Evolutionary conservation across 2,888 invertebrate species (phyloP).

Genomic region (Silvanus unidentatus): DNA sequence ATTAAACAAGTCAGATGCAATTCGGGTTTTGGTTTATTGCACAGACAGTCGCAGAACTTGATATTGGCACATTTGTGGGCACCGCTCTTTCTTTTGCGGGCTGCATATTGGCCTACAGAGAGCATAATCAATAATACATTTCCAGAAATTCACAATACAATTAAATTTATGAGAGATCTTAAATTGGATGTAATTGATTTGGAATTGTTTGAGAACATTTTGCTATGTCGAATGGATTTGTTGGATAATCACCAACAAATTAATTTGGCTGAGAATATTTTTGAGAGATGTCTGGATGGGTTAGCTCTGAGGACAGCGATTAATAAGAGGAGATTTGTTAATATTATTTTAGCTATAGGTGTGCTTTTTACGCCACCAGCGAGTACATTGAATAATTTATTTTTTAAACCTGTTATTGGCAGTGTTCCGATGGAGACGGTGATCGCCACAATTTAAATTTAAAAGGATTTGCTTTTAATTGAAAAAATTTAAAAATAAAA

Average conservation of each 20-base stretch:
- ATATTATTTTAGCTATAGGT: conserved; percentile 33
- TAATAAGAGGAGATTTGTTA: conserved; percentile 28
- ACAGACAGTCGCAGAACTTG: conserved; percentile 49
- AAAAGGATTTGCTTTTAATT: neutral
- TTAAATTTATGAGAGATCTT: conserved; percentile 26
- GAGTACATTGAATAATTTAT: conserved; percentile 29
- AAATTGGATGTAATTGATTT: conserved; percentile 31
- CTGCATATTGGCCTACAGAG: conserved; percentile 54
- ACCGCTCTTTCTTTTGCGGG: conserved; percentile 53
- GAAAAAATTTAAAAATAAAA: neutral
- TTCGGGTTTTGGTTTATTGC: conserved; percentile 49
- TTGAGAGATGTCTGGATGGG: conserved; percentile 24
- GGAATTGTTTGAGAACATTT: conserved; percentile 37
- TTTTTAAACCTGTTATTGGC: conserved; percentile 45
- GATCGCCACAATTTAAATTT: conserved; percentile 41
- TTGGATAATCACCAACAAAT: conserved; percentile 31
- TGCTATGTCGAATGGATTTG: conserved; percentile 39
- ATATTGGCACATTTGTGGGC: conserved; percentile 56
- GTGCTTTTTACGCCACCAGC: conserved; percentile 36
- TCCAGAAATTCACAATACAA: conserved; percentile 25
- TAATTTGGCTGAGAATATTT: conserved; percentile 19
- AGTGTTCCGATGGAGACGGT: conserved; percentile 43
- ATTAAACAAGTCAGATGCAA: conserved; percentile 54
- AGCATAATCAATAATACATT: conserved; percentile 36
- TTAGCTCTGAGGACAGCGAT: conserved; percentile 24